Conservation (phyloP, 2,797 vertebrate genomes). For the Gymnopithys bicolor region DNA sequence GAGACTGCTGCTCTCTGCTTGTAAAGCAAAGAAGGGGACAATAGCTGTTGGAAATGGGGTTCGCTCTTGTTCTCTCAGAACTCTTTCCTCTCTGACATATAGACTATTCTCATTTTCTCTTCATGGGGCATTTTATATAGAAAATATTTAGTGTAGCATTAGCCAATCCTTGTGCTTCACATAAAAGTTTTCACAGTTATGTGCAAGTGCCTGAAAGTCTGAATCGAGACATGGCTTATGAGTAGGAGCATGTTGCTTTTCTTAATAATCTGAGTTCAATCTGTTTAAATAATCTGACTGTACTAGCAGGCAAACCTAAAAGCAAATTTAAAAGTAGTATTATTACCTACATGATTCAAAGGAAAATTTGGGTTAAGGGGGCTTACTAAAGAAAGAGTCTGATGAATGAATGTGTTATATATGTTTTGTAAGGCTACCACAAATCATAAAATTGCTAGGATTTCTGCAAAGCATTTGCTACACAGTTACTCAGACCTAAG, state of each 20-base stretch:
- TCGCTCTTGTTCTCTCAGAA: background rate
- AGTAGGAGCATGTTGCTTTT: background rate
- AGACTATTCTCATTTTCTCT: background rate
- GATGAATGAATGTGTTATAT: background rate
- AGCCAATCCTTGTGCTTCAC: background rate
- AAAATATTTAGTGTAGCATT: background rate
- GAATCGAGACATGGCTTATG: background rate
- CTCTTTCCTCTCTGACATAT: background rate
- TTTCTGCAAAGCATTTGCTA: background rate
- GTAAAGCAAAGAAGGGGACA: background rate
- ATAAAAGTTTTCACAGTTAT: background rate
- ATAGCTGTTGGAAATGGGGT: background rate
- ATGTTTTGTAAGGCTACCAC: background rate
- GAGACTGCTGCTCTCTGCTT: background rate
- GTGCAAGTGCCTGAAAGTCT: background rate
- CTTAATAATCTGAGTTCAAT: background rate
- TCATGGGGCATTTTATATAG: background rate
- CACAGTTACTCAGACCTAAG: background rate
- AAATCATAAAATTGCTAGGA: background rate
- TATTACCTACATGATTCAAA: rapidly evolving
- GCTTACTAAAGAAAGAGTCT: background rate
- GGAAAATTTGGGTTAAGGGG: background rate
- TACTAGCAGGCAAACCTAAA: background rate
- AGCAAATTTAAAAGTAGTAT: background rate
- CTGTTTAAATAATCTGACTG: background rate